Evolutionary conservation across 2,113 vertebrate genomes (phyloP), one percentile per base, ranked within the genome.

Genomic region (Centrocercus urophasianus): DNA sequence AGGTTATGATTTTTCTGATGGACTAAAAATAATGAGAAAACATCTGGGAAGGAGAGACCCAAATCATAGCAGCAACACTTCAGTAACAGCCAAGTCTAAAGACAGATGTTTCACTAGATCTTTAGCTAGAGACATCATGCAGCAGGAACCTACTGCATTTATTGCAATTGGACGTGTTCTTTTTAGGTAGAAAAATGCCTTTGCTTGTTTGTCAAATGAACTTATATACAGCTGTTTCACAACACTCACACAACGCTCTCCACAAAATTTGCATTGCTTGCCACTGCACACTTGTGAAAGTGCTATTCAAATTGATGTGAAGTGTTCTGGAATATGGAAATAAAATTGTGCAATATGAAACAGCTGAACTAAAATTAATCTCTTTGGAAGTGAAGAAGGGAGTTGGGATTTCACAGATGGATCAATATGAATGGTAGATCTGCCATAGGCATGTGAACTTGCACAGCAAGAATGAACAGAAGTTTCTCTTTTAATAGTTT

Each of bases 31-130:
- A 70, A 86, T 76, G 50, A 69, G 48, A 92, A 94, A 92, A 81
- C n/a, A 72, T 76, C 48, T 73, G 87, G 84, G 84, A 94, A 96
- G 81, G 59, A 89, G 63, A 75, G 30, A 92, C 34, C 34, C 13
- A 52, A 79, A 72, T 69, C 54, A 34, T 17, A 73, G 21, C 48
- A 38, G 30, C 54, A 70, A 43, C 43, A 65, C 24, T 76, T 54
- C 60, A 70, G 56, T 56, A 83, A 63, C 60, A 76, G 59, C 50
- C 86, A 81, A 47, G 32, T 71, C 76, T 77, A 75, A 80, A 78
- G 40, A 60, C 27, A 69, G 54, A 21, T 69, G 10, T 83, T 93
- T 60, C 52, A 56, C 13, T 4, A 52, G 47, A 57, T 57, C 20
- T 82, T 87, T 87, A 80, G 54, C 22, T 32, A 87, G 60, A 22